These are phyloP conservation scores for Coccyzus lansbergi DNA, from an alignment of 2,797 vertebrate genomes.

Conservation along the genomic window DNA sequence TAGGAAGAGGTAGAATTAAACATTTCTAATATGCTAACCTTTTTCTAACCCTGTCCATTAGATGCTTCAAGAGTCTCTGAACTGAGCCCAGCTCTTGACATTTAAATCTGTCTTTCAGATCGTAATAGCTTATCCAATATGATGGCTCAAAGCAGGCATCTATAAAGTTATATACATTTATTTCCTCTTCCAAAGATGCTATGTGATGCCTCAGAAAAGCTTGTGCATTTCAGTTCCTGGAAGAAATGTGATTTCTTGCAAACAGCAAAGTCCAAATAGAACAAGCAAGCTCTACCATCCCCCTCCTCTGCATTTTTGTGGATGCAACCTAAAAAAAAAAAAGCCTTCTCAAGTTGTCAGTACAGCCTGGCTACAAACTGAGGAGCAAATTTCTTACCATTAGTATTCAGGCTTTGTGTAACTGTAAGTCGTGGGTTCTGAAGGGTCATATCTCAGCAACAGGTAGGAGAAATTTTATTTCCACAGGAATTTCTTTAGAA, in stretches of 20 bases:
- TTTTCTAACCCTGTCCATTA: neutral
- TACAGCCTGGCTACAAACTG: neutral
- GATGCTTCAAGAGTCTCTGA: neutral
- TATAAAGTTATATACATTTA: neutral
- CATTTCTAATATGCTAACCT: neutral
- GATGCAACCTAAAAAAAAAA: slow-evolving; percentile 5
- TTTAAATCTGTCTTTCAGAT: neutral
- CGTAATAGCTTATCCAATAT: neutral
- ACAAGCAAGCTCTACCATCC: neutral
- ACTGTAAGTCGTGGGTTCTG: neutral
- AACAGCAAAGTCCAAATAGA: slow-evolving; percentile 7
- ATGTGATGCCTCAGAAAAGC: neutral
- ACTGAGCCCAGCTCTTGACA: neutral
- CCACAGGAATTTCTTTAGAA: neutral
- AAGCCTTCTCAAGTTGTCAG: neutral
- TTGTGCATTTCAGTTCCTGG: neutral
- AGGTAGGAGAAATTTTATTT: neutral
- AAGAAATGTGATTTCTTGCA: neutral
- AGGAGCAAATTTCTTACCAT: neutral
- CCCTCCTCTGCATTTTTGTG: neutral
- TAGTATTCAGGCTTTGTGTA: neutral
- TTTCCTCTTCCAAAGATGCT: slow-evolving; percentile 17
- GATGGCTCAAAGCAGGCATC: neutral
- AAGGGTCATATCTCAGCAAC: neutral
- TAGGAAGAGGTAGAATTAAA: slow-evolving; percentile 40